phyloP scores from a whole-genome alignment of 2,113 vertebrate genomes.

The Hystrix cristata region DNA sequence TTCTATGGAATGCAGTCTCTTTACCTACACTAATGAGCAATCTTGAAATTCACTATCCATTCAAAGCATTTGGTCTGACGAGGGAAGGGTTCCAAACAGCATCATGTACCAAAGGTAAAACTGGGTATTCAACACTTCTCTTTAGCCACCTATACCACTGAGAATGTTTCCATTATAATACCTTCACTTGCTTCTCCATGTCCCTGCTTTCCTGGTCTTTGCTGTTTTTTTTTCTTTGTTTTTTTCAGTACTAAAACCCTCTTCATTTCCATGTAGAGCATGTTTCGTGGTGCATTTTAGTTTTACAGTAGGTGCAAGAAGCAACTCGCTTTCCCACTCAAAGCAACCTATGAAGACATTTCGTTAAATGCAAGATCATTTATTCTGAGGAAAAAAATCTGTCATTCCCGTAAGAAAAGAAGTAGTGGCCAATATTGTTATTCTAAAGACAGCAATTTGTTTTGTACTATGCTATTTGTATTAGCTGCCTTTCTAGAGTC shows the following conservation, averaged over 20 bases:
- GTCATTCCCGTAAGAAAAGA: not conserved
- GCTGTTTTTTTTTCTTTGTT: not conserved
- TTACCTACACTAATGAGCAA: not conserved
- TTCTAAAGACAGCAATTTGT: not conserved
- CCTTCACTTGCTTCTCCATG: not conserved
- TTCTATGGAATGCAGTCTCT: not conserved
- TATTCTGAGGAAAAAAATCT: conserved; percentile 5
- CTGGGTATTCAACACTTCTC: not conserved
- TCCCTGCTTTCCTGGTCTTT: not conserved
- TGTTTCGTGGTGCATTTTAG: not conserved
- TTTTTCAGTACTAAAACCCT: not conserved
- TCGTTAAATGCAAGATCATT: conserved; percentile 15
- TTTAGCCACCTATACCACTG: not conserved
- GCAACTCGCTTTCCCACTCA: not conserved
- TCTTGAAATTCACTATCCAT: not conserved
- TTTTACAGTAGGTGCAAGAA: not conserved
- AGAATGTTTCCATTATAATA: not conserved
- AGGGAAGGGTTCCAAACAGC: not conserved
- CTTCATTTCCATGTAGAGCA: not conserved
- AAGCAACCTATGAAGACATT: not conserved
- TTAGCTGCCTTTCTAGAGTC: too few relatives aligned
- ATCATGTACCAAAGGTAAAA: not conserved
- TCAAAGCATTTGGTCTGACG: not conserved
- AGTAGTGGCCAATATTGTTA: not conserved
- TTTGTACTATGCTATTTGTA: not conserved